Percentiles rank a stretch among this genome's conserved stretches.
Evolutionary conservation across 2,888 invertebrate species (phyloP).

Genomic region (Mythimna pallens): DNA sequence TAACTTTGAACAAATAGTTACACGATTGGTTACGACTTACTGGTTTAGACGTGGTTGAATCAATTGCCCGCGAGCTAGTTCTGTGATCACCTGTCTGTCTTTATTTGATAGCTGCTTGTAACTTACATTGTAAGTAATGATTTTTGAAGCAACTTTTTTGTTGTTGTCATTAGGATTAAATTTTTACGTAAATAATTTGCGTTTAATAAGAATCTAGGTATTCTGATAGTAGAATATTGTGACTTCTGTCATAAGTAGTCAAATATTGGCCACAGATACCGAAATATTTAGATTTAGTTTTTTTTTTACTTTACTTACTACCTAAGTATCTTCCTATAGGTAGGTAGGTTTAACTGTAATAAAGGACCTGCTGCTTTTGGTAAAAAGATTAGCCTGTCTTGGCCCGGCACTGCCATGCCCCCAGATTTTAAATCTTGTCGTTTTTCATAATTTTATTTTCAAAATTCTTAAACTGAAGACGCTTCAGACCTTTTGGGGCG

Average conservation of each 20-base stretch:
- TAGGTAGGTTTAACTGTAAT: not conserved
- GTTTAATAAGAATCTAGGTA: not conserved
- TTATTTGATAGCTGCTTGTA: conserved; percentile 6
- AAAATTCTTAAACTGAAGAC: not conserved
- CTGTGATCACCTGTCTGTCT: conserved; percentile 36
- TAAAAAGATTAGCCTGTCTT: not conserved
- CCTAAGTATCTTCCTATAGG: not conserved
- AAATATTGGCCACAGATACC: not conserved
- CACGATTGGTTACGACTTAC: conserved; percentile 41
- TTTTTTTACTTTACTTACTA: not conserved
- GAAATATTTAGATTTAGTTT: not conserved
- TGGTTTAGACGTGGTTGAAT: conserved; percentile 24
- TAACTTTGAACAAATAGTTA: conserved; percentile 55
- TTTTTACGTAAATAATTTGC: not conserved
- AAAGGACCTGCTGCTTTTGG: no score
- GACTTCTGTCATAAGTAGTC: not conserved
- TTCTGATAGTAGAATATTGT: no score
- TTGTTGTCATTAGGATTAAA: not conserved
- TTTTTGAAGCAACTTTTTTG: not conserved
- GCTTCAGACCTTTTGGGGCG: not conserved
- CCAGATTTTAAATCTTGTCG: no score
- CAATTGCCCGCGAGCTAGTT: conserved; percentile 39
- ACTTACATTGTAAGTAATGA: conserved; percentile 9
- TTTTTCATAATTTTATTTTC: not conserved
- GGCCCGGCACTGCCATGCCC: not conserved